A percentile compares a stretch with the other conserved stretches of the same genome.
Conservation (phyloP, 2,113 vertebrate species). For the Tylochromis polylepis region DNA sequence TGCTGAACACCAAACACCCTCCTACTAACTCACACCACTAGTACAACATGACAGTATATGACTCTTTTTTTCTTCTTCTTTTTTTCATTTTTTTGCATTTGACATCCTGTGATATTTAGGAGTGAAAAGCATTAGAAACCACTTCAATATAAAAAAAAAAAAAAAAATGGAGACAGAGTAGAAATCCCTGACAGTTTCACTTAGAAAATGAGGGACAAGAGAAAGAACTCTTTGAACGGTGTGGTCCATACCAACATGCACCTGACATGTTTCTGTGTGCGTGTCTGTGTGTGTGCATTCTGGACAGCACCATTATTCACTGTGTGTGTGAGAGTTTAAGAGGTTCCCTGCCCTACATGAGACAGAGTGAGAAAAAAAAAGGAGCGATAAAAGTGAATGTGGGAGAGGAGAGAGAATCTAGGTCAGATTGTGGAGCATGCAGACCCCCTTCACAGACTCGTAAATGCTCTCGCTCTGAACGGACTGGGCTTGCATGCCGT, state of each 20-base stretch:
- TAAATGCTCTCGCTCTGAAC: not conserved
- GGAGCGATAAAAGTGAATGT: not conserved
- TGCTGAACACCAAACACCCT: slow-evolving; percentile 67
- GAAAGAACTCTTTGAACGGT: slow-evolving; percentile 36
- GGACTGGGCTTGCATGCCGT: slow-evolving; percentile 34
- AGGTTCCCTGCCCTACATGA: slow-evolving; percentile 49
- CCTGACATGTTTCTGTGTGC: slow-evolving; percentile 28
- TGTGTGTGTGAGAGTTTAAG: slow-evolving; percentile 31
- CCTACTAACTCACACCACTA: slow-evolving; percentile 59
- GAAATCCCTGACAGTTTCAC: slow-evolving; percentile 67
- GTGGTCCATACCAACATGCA: slow-evolving; percentile 68
- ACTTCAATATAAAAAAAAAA: slow-evolving; percentile 34
- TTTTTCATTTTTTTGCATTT: slow-evolving; percentile 1
- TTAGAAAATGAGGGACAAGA: slow-evolving; percentile 45
- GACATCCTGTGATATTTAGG: slow-evolving; percentile 46
- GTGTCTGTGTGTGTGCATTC: slow-evolving; percentile 10
- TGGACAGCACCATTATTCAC: slow-evolving; percentile 63
- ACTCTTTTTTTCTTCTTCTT: slow-evolving; percentile 26
- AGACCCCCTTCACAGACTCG: slow-evolving; percentile 8
- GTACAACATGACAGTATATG: slow-evolving; percentile 58
- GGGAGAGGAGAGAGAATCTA: slow-evolving; percentile 39
- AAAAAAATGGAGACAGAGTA: slow-evolving; percentile 40
- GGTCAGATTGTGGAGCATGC: slow-evolving; percentile 61
- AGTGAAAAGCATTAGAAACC: slow-evolving; percentile 51
- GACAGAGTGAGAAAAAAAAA: not conserved